phyloP scores from a whole-genome alignment of 64 coral and sea anemone species.

The Hydrozoanthus tunicans region DNA sequence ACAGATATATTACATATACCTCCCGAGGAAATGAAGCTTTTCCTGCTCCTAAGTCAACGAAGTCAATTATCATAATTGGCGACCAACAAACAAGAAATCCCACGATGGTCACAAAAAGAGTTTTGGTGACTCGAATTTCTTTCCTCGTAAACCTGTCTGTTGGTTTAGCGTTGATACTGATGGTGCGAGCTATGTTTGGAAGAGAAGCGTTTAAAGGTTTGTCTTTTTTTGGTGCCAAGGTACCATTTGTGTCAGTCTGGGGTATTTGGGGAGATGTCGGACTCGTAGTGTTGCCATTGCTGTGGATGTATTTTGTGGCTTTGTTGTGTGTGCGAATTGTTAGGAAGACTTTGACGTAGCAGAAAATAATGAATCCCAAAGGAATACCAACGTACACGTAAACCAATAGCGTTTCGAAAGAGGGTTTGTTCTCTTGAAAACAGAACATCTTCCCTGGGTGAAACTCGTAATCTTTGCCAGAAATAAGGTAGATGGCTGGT shows the following conservation, averaged over 20 bases:
- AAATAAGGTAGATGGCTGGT: slow-evolving; percentile 34
- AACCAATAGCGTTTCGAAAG: slow-evolving; percentile 49
- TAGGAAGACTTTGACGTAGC: slow-evolving; percentile 70
- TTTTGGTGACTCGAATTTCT: slow-evolving; percentile 46
- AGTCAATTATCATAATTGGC: slow-evolving; percentile 48
- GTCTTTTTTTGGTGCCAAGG: not conserved
- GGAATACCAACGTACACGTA: slow-evolving; percentile 56
- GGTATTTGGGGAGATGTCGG: not conserved
- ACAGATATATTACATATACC: slow-evolving; percentile 40
- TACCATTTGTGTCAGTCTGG: not conserved
- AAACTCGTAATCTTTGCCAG: slow-evolving; percentile 59
- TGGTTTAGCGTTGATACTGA: slow-evolving; percentile 19
- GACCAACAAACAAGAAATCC: slow-evolving; percentile 48
- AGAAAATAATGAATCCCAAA: not conserved
- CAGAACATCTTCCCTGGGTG: slow-evolving; percentile 83
- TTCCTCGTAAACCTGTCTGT: slow-evolving; percentile 44
- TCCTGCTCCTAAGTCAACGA: slow-evolving; percentile 24
- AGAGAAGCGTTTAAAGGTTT: not conserved
- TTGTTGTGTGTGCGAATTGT: slow-evolving; percentile 60
- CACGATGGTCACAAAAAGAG: slow-evolving; percentile 44
- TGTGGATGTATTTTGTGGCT: slow-evolving; percentile 15
- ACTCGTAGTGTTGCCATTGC: not conserved
- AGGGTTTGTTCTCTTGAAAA: slow-evolving; percentile 55
- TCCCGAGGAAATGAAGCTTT: slow-evolving; percentile 42
- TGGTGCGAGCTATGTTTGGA: slow-evolving; percentile 34